Base-by-base conservation (phyloP, 2,797 vertebrate species). In the Ispidina lecontei region DNA sequence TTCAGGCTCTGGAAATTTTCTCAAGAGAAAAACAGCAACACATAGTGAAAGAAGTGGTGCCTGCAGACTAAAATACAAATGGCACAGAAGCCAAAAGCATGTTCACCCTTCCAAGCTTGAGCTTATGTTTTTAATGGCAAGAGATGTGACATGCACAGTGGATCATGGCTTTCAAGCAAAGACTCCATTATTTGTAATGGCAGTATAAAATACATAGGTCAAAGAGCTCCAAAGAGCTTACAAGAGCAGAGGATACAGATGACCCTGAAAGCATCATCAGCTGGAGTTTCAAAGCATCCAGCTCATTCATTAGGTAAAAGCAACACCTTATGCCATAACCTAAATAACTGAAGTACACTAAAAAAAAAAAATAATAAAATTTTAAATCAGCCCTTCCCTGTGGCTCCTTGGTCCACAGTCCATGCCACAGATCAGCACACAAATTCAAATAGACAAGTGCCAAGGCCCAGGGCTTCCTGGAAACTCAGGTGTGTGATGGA, bases 111-210 rank as follows among this genome's bases (percentile, higher is more conserved):
- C 88, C 64, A 82, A 46, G 74, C 83, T 35, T 60, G 44, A 67
- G 52, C n/a, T 73, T 62, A 49, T 87, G 74, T 94, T 95, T 94
- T 92, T 76, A 59, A 81, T 90, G 88, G 77, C 80, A 72, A 73
- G 63, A 86, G 84, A 73, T 52, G 60, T 49, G 83, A 81, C 85
- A 46, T 75, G 64, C 56, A 73, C 52, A 89, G 64, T 90, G 2
- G 4, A 46, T 79, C 74, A 46, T 1, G 0, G 33, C 62, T 82
- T 68, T 93, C 86, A 91, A 70, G 78, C 71, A 3, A 7, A 63
- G 68, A 84, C 39, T 55, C 52, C 23, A 2, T 67, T 88, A 58
- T 81, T 94, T 87, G 75, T 87, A 79, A 89, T 39, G 58, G 88
- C 80, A 94, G 14, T 0, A 0, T 60, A 71, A 86, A 84, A 82